phyloP scores from a whole-genome alignment of 2,888 invertebrate genomes.

The Scotopteryx bipunctaria region DNA sequence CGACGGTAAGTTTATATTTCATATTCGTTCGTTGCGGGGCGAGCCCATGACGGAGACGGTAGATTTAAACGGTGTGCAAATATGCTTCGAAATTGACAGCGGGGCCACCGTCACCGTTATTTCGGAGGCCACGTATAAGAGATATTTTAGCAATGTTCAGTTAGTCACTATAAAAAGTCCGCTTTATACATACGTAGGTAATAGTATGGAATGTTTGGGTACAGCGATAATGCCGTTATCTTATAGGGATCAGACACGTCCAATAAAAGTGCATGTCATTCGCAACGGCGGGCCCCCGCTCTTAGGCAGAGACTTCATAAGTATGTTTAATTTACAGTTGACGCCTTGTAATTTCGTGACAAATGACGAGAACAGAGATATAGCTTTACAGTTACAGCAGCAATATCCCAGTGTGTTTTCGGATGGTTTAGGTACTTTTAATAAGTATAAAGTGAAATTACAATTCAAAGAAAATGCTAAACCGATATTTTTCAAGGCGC shows the following conservation, averaged over 20 bases:
- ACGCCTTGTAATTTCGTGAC: neutral
- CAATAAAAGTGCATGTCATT: slow-evolving; percentile 3
- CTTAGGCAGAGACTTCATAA: slow-evolving; percentile 2
- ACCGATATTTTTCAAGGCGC: slow-evolving; percentile 38
- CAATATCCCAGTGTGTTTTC: slow-evolving; percentile 1
- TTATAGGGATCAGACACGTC: neutral
- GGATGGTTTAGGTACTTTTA: slow-evolving; percentile 30
- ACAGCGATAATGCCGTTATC: slow-evolving; percentile 1
- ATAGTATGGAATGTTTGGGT: slow-evolving; percentile 1
- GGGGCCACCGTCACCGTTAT: slow-evolving; percentile 18
- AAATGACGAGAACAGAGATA: neutral
- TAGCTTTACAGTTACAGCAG: slow-evolving; percentile 1
- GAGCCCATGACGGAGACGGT: slow-evolving; percentile 30
- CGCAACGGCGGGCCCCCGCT: slow-evolving; percentile 10
- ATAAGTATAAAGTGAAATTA: slow-evolving; percentile 28
- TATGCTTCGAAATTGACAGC: slow-evolving; percentile 24
- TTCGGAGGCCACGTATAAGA: neutral
- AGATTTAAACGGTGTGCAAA: slow-evolving; percentile 8
- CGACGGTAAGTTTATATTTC: slow-evolving; percentile 7
- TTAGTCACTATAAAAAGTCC: neutral
- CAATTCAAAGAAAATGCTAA: slow-evolving; percentile 24
- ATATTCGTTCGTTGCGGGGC: slow-evolving; percentile 25
- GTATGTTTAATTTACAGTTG: neutral
- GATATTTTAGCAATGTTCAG: neutral
- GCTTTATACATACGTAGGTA: neutral